phyloP scores from a whole-genome alignment of 2,797 vertebrate species.

The Argyrosomus regius region DNA sequence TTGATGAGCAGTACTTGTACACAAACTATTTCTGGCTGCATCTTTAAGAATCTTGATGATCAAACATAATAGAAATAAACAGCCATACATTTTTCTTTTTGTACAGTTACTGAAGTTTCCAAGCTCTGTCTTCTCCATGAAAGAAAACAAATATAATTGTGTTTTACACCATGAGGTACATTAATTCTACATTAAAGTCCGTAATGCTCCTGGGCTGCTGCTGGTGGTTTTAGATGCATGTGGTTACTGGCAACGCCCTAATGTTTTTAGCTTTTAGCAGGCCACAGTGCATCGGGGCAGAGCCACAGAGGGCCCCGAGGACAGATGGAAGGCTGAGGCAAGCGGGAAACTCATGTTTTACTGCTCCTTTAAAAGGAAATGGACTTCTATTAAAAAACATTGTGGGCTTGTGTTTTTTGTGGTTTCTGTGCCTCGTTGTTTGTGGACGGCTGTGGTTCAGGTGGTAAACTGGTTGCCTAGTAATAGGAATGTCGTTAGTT shows the following conservation, averaged over 20 bases:
- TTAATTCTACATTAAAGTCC: conserved; percentile 23
- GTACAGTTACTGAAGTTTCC: neutral
- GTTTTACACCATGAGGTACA: conserved; percentile 7
- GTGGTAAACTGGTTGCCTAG: no score
- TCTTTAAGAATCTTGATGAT: neutral
- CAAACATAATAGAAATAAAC: neutral
- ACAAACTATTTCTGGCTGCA: neutral
- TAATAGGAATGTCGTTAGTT: no score
- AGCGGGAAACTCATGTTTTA: conserved; percentile 64
- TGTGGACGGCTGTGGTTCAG: neutral
- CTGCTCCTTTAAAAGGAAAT: conserved; percentile 61
- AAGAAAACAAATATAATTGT: conserved; percentile 19
- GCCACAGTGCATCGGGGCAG: conserved; percentile 56
- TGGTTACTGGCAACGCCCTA: conserved; percentile 61
- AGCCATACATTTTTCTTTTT: neutral
- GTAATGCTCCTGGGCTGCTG: conserved; percentile 40
- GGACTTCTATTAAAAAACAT: conserved; percentile 55
- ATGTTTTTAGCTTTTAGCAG: conserved; percentile 65
- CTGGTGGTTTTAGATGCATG: conserved; percentile 64
- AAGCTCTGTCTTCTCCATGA: neutral
- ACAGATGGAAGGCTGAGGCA: conserved; percentile 32
- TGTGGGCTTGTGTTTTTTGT: conserved; percentile 32
- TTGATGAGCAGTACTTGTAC: neutral
- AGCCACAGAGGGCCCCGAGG: conserved; percentile 56
- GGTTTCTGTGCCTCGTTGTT: conserved; percentile 14